Conservation (phyloP, 1,140 invertebrate genomes). For the Neotoxoptera formosana region DNA sequence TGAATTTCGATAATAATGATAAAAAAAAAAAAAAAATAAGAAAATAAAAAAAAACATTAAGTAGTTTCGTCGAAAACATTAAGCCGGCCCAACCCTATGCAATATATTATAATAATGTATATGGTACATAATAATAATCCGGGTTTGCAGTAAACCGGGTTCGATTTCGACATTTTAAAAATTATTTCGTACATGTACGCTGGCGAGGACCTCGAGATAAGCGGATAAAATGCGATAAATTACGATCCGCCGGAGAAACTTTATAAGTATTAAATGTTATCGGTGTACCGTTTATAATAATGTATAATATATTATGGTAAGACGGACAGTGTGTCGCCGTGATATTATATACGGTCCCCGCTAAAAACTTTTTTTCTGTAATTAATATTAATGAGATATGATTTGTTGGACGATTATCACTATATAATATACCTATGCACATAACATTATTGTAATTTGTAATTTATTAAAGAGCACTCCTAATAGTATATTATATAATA, state of each 20-base stretch:
- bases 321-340: not conserved
- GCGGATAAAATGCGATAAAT: not conserved
- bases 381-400: not conserved
- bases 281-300: not conserved
- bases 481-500: not conserved
- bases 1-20: not conserved
- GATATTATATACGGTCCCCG: not conserved
- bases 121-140: not conserved
- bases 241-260: not conserved
- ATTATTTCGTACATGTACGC: not conserved
- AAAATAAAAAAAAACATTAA: not conserved
- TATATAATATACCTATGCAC: not conserved
- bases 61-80: not conserved
- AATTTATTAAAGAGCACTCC: not conserved
- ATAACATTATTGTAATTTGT: not conserved
- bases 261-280: not conserved
- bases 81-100: not conserved
- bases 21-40: not conserved
- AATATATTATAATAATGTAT: not conserved
- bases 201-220: not conserved
- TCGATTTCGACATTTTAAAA: slow-evolving; percentile 12
- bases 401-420: not conserved
- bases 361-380: not conserved
- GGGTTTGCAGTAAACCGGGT: not conserved
- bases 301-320: not conserved